These are phyloP conservation scores for Sporophila hypoxantha DNA, from an alignment of 2,113 vertebrate species.

Conservation along the genomic window DNA sequence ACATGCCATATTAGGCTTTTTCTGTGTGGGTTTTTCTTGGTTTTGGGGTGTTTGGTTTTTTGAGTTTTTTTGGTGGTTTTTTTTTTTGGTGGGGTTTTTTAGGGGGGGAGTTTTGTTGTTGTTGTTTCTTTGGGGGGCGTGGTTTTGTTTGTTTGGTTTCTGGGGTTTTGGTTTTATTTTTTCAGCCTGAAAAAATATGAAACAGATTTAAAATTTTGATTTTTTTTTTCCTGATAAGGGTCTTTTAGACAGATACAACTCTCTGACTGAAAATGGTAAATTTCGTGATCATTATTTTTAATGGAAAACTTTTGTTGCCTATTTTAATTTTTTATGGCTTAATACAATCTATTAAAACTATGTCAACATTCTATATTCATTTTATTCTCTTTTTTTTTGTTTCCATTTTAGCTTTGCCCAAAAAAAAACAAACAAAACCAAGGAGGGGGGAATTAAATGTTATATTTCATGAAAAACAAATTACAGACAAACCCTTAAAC, in stretches of 20 bases:
- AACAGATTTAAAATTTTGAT: background rate
- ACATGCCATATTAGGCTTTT: background rate
- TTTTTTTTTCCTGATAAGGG: background rate
- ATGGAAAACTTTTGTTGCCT: background rate
- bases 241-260: background rate
- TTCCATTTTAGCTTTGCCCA: background rate
- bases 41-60: background rate
- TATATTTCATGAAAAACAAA: background rate
- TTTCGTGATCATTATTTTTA: background rate
- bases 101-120: background rate
- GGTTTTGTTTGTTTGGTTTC: background rate
- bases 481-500: background rate
- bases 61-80: background rate
- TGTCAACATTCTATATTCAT: background rate
- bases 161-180: background rate
- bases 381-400: background rate
- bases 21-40: background rate
- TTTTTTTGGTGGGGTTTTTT: background rate
- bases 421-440: background rate
- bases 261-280: background rate
- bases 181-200: background rate
- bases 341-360: background rate
- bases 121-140: background rate
- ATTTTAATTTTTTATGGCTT: background rate
- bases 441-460: fast-evolving